Evolutionary conservation across 92 coral and sea anemone species (phyloP), one percentile per base, ranked within the genome.

Genomic region (Palythoa heliodiscus): DNA sequence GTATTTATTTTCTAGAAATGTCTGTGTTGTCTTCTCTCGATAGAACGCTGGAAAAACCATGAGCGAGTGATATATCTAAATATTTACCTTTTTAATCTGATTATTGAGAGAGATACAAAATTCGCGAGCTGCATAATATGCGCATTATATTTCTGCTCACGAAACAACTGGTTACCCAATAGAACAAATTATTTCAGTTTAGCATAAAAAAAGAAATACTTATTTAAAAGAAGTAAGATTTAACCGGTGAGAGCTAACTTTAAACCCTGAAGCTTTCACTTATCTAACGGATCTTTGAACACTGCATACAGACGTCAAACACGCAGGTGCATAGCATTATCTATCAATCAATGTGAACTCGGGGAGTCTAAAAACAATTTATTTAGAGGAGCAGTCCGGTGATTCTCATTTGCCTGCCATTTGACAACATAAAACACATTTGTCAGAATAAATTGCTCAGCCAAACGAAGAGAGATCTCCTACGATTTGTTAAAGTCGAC

Each of bases 291-390:
- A 80, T 80, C 84, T 66, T 11, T 76, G 40, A 55, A 37, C 29
- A 54, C 22, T 53, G 39, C 11, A 75, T 52, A 13, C 64, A 52
- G 66, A 43, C 81, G 73, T 52, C 55, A n/a, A 29, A 4, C 48
- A 2, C 23, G 81, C 84, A 80, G 84, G 73, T 80, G 84, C 61
- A 5, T 14, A 3, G 43, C 52, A n/a, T 7, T 48, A 68, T 76
- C 81, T 37, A 80, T 80, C 84, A 80, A 80, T 80, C 84, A 80
- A 17, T 66, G 60, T 20, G 14, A 80, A 23, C 72, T 68, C 39
- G 66, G 84, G 58, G n/a, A 64, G 84, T 80, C 84, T 48, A 67
- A 80, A 80, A 80, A 66, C 84, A 80, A 80, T 80, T 80, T 66
- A 47, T 80, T 64, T 80, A 80, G 60, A 14, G 24, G 60, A 63